Percentiles rank a stretch among this genome's conserved stretches.
phyloP scores from a whole-genome alignment of 2,797 vertebrate species.

The Notolepis coatsorum region DNA sequence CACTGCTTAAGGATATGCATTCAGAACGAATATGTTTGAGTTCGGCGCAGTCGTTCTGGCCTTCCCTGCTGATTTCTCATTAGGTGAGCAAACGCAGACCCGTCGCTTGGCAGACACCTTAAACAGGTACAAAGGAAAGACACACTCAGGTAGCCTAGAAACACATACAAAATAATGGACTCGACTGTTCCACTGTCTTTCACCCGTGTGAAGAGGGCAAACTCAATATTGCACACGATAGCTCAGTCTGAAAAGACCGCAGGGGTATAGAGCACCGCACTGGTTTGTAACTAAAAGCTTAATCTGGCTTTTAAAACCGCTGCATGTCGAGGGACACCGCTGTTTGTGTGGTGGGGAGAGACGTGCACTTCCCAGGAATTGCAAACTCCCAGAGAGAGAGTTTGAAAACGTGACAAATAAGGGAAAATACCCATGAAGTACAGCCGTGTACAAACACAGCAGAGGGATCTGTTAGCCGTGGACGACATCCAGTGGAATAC shows the following conservation, averaged over 20 bases:
- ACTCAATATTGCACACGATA: background rate
- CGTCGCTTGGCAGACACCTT: slow-evolving; percentile 59
- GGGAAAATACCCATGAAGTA: too few species aligned
- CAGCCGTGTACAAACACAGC: too few species aligned
- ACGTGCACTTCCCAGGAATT: too few species aligned
- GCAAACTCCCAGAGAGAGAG: too few species aligned
- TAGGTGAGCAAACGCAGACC: slow-evolving; percentile 70
- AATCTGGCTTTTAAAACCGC: too few species aligned
- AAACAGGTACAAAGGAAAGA: slow-evolving; percentile 39
- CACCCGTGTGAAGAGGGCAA: slow-evolving; percentile 9
- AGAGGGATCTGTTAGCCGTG: too few species aligned
- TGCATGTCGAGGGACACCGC: too few species aligned
- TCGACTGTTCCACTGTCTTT: slow-evolving; percentile 14
- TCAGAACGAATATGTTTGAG: slow-evolving; percentile 54
- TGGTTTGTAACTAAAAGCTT: too few species aligned
- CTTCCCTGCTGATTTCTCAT: slow-evolving; percentile 68
- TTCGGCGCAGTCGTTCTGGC: slow-evolving; percentile 19
- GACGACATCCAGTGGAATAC: too few species aligned
- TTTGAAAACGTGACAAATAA: too few species aligned
- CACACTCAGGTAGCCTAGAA: slow-evolving; percentile 46
- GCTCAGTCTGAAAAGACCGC: too few species aligned
- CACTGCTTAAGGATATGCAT: slow-evolving; percentile 45
- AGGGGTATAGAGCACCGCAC: background rate
- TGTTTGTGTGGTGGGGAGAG: too few species aligned
- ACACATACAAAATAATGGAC: slow-evolving; percentile 19